phyloP scores from a whole-genome alignment of 2,797 vertebrate species.

The Pagetopsis macropterus region DNA sequence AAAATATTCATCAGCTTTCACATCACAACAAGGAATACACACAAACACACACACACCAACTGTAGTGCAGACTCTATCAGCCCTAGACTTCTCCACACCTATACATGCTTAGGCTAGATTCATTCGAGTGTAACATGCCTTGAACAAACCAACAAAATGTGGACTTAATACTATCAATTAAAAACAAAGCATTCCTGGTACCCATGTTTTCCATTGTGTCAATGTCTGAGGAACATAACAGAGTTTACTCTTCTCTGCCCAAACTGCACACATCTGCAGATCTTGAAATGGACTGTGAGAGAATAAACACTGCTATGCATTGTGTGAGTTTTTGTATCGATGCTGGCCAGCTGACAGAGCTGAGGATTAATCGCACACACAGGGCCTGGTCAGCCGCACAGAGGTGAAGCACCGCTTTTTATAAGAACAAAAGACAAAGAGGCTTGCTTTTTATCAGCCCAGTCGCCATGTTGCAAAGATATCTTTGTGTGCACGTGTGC shows the following conservation, averaged over 20 bases:
- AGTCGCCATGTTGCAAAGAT: conserved; percentile 15
- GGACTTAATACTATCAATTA: conserved; percentile 22
- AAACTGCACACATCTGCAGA: conserved; percentile 33
- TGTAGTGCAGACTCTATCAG: conserved; percentile 8
- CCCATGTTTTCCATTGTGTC: conserved; percentile 7
- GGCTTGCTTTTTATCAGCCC: conserved; percentile 38
- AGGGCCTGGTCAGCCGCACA: conserved; percentile 30
- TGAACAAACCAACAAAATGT: conserved; percentile 17
- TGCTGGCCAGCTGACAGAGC: conserved; percentile 57
- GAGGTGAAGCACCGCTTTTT: conserved; percentile 25
- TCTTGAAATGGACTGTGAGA: conserved; percentile 28
- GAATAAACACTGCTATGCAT: conserved; percentile 24
- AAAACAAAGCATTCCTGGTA: conserved; percentile 12
- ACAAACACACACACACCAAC: not conserved
- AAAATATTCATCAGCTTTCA: conserved; percentile 50
- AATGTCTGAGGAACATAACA: conserved; percentile 14
- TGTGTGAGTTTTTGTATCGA: conserved; percentile 58
- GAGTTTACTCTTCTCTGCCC: conserved; percentile 10
- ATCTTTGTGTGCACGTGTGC: conserved; percentile 21
- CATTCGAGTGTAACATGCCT: conserved; percentile 20
- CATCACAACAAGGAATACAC: conserved; percentile 22
- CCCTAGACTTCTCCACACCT: not conserved
- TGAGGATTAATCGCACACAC: conserved; percentile 59
- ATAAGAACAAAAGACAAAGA: conserved; percentile 58
- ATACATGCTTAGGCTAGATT: not conserved